phyloP scores from a whole-genome alignment of 2,888 invertebrate genomes.

The Euzophera pinguis region DNA sequence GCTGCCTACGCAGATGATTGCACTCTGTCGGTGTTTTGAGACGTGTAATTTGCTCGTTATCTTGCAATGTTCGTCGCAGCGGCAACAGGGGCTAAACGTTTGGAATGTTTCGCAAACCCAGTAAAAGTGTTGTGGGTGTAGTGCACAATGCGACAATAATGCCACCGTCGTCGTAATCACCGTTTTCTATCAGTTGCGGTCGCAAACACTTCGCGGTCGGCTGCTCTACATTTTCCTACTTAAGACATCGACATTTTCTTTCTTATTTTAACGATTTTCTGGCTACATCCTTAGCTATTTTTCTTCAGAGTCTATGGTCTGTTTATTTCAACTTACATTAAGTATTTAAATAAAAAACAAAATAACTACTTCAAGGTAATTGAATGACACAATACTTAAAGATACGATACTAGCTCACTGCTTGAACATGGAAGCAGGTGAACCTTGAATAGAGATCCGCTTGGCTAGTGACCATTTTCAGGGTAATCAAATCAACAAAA shows the following conservation, averaged over 20 bases:
- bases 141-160: conserved; percentile 69
- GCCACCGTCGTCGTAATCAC: conserved; percentile 64
- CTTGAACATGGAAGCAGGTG: conserved; percentile 1
- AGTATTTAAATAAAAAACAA: not conserved
- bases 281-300: no score
- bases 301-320: no score
- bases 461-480: conserved; percentile 13
- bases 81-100: conserved; percentile 50
- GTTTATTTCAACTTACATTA: no score
- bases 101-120: conserved; percentile 68
- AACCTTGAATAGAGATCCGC: conserved; percentile 13
- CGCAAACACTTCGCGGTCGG: conserved; percentile 66
- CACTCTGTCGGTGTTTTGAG: conserved; percentile 29
- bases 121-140: conserved; percentile 71
- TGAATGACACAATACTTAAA: not conserved
- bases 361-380: not conserved
- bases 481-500: conserved; percentile 14
- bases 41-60: conserved; percentile 54
- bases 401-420: not conserved
- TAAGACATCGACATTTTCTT: conserved; percentile 2
- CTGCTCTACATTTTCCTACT: conserved; percentile 42
- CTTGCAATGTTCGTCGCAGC: conserved; percentile 52
- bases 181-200: conserved; percentile 77
- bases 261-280: no score
- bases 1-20: conserved; percentile 26